Base-by-base conservation (phyloP, 2,888 invertebrate genomes). In the Platycnemis pennipes region DNA sequence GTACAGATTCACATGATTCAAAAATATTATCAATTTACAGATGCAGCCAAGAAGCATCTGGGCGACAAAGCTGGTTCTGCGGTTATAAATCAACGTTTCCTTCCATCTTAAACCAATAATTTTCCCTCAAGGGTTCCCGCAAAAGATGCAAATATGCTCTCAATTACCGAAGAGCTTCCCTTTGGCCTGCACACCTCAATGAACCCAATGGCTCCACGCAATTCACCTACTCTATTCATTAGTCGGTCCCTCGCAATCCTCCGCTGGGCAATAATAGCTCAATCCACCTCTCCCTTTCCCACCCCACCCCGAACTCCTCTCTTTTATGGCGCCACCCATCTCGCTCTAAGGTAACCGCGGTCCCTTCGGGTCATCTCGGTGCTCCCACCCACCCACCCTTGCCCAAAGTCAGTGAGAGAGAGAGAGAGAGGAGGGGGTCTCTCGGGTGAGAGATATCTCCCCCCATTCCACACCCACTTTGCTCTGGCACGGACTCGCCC, bases 251-350 rank as follows among this genome's bases (percentile, higher is more conserved):
- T 31, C 37, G 2, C 77, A 3, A 37, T 16, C 37, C 37, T 37
- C 31, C 77, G 11, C 31, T 13, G 77, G 77, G 77, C 77, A 37
- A 77, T 77, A 77, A 77, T 37, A 31, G 45, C 11, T 26, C 87
- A 44, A 87, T 46, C 87, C 77, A 37, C 77, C 77, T 16, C 26
- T 63, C 63, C 22, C 86, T 45, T 7, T 31, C 77, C 16, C 77
- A 77, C 77, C 77, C 3, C 31, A 26, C 77, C 45, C n/a, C 44
- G 46, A 3, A 45, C 46, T 26, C 46, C 87, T 87, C 87, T 37
- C 77, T 77, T 77, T 77, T 77, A 77, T 77, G 77, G 77, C 31
- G 77, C 77, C 77, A 77, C 77, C 77, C 77, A 77, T 31, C 77
- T 77, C 77, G 77, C 77, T 77, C 77, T 77, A 37, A 77, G 77